Conservation (phyloP, 2,113 vertebrate species). For the Phainopepla nitens region DNA sequence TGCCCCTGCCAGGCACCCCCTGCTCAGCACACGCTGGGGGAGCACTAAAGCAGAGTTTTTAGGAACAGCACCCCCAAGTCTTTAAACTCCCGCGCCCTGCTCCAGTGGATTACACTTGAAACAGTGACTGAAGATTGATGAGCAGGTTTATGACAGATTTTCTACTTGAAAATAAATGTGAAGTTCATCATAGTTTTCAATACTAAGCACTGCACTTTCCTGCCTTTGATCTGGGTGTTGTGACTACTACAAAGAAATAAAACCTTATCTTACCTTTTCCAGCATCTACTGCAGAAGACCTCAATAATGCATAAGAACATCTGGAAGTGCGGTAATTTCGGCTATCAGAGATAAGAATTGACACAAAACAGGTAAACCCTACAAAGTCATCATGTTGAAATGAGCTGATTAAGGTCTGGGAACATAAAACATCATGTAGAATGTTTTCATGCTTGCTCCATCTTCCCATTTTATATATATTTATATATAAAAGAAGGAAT, state of each 20-base stretch:
- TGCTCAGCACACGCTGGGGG: not conserved
- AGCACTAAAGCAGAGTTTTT: not conserved
- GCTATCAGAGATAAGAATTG: conserved; percentile 86
- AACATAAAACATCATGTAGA: conserved; percentile 79
- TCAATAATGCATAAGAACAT: conserved; percentile 84
- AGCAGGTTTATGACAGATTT: conserved; percentile 73
- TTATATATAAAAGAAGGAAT: conserved; percentile 53
- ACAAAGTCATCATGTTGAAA: conserved; percentile 82
- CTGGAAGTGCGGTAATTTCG: conserved; percentile 85
- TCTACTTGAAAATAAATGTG: conserved; percentile 77
- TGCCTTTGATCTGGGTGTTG: conserved; percentile 86
- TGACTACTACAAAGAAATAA: conserved; percentile 85
- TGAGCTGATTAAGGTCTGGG: conserved; percentile 84
- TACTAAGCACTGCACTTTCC: conserved; percentile 77
- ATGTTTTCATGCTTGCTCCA: conserved; percentile 65
- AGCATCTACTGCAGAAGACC: conserved; percentile 85
- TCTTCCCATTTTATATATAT: conserved; percentile 67
- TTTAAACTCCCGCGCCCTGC: not conserved
- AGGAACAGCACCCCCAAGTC: not conserved
- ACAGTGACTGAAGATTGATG: conserved; percentile 74
- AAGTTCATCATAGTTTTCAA: conserved; percentile 79
- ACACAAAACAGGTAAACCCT: conserved; percentile 87
- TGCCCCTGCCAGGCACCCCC: not conserved
- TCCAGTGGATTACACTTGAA: conserved; percentile 66
- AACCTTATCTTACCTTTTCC: conserved; percentile 87